Evolutionary conservation across 2,113 vertebrate genomes (phyloP), one percentile per base, ranked within the genome.

Genomic region (Cercocebus atys): DNA sequence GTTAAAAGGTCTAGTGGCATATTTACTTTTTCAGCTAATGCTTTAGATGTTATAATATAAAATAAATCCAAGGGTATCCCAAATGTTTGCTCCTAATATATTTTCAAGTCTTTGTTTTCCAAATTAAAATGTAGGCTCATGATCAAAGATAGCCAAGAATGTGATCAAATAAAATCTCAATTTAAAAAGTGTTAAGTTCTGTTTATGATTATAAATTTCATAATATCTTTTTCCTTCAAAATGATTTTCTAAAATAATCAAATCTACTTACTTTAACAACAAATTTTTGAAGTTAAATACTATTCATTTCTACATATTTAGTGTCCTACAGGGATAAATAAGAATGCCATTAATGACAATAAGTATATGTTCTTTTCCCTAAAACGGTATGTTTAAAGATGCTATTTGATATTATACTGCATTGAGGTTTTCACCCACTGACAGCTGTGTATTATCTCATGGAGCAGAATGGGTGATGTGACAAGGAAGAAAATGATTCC

Each of bases 401-500:
- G 22, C 55, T 75, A 50, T 50, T 96, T 82, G 52, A 82, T 52
- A 55, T 93, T 94, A 35, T 86, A 83, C 12, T 88, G 35, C 68
- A 47, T 0, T n/a, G 70, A 92, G 11, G 30, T 64, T 96, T 94
- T 93, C 61, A 90, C 79, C 88, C 95, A 93, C 88, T 17, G 27
- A 68, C 78, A 97, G 79, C 68, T 93, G 70, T 25, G 0, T 78
- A 59, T 94, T 70, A 88, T 75, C 70, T 47, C 87, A 88, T 32
- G 61, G 38, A 90, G 55, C n/a, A 96, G 73, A 78, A 90, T 50
- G 78, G 81, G 57, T 73, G 38, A 70, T 30, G 35, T 82, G 50
- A 73, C 35, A 90, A 64, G 75, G 64, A 91, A 94, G 93, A 91
- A 95, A 95, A 82, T n/a, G n/a, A 64, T 92, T 97, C 86, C 87